Conservation (phyloP, 2,797 vertebrate species). For the Fundulus diaphanus region DNA sequence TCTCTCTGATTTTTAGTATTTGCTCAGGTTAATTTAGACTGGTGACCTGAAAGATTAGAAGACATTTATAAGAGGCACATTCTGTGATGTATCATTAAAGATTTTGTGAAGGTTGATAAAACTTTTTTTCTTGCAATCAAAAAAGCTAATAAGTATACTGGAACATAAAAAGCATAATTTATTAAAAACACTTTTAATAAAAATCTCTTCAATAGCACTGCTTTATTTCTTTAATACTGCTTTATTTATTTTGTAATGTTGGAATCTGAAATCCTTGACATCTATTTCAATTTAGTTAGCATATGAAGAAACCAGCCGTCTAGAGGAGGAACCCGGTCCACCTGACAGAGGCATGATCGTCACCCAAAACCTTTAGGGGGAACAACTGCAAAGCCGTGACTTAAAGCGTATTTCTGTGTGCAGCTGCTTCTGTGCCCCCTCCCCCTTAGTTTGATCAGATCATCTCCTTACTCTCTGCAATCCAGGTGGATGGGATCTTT, state of each 20-base stretch:
- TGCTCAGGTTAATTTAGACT: background rate
- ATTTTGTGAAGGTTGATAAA: background rate
- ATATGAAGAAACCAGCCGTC: conserved; percentile 34
- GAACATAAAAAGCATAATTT: background rate
- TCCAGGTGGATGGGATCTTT: conserved; percentile 54
- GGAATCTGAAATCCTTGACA: conserved; percentile 27
- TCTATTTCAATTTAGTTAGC: conserved; percentile 29
- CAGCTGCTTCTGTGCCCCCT: conserved; percentile 26
- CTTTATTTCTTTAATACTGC: background rate
- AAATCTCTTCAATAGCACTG: conserved; percentile 21
- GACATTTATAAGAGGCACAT: background rate
- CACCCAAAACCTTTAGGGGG: conserved; percentile 36
- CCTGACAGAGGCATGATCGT: conserved; percentile 37
- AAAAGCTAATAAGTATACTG: background rate
- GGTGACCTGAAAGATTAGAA: background rate
- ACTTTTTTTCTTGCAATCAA: background rate
- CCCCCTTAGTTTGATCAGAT: conserved; percentile 29
- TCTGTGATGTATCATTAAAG: background rate
- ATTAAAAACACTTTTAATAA: conserved; percentile 42
- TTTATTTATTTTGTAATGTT: conserved; percentile 14
- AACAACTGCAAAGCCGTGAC: conserved; percentile 45
- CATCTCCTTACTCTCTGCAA: conserved; percentile 23
- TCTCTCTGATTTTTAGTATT: background rate
- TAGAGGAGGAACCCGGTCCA: conserved; percentile 13
- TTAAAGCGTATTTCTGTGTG: conserved; percentile 57